Percentiles rank a stretch among this genome's conserved stretches.
Conservation (phyloP, 2,113 vertebrate species). For the Boleophthalmus pectinirostris region DNA sequence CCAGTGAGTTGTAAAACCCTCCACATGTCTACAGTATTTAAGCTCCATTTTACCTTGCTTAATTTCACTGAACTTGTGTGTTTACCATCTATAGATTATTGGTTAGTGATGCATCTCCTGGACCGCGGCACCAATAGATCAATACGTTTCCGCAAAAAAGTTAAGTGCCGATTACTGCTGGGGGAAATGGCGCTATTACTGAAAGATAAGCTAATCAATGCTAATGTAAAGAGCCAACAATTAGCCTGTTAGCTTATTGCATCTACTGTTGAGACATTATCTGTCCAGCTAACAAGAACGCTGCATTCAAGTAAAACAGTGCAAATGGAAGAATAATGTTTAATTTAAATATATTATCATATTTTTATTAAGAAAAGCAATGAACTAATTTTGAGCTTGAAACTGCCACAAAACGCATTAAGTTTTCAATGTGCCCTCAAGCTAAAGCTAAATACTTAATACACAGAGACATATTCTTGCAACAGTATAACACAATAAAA, state of each 20-base stretch:
- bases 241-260: not conserved
- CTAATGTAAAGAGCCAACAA: not conserved
- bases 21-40: not conserved
- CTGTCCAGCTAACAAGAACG: not conserved
- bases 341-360: not conserved
- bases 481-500: not conserved
- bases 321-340: not conserved
- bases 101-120: not conserved
- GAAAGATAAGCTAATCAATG: slow-evolving; percentile 6
- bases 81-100: not conserved
- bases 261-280: not conserved
- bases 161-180: not conserved
- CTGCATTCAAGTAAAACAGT: not conserved
- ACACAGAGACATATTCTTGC: not conserved
- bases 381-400: not conserved
- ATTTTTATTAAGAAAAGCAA: not conserved
- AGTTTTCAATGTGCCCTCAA: not conserved
- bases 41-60: not conserved
- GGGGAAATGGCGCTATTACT: not conserved
- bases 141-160: not conserved
- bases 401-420: not conserved
- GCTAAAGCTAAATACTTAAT: not conserved
- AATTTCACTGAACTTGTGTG: not conserved
- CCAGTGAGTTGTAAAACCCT: no score
- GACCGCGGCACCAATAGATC: not conserved